Evolutionary conservation across 2,888 invertebrate species (phyloP), one percentile per base, ranked within the genome.

Genomic region (Tetragonisca angustula): DNA sequence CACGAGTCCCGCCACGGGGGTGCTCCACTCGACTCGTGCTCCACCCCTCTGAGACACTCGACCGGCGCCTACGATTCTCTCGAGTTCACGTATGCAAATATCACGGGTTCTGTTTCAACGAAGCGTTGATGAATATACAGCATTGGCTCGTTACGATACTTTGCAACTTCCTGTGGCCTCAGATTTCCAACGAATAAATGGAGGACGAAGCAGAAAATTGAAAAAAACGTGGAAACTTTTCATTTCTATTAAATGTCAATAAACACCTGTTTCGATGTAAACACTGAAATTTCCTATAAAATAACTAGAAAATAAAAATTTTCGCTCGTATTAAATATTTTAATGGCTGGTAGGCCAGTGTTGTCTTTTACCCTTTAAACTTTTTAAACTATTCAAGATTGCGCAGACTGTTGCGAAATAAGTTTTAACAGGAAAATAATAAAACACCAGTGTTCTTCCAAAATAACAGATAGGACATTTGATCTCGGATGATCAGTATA

Each of bases 1-100:
- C 72, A 64, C 72, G 27, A 73, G 62, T 15, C 67, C 69, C 56
- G 32, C 68, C 11, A 27, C 73, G 56, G 75, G 75, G 82, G 74
- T 43, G 56, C 70, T 62, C 11, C 64, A 43, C 68, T 62, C 11
- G 68, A 43, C 68, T 72, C 72, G 74, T 27, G 76, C 52, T 50
- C 77, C 75, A 75, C 81, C 85, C 72, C 43, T 67, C n/a, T 17
- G 61, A 24, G 75, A 79, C 79, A 67, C 56, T 65, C 17, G 32
- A 32, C 36, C 50, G 64, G 54, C 73, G 70, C 77, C 77, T 67
- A 74, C 59, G 64, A 73, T 83, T 50, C 27, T 24, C 43, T 32
- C 36, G 21, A 32, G n/a, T 24, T 69, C 43, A 6, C 79, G 17
- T 74, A 72, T 68, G 81, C 54, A 59, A 79, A 81, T 69, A 32